Evolutionary conservation across 2,888 invertebrate genomes (phyloP).

Genomic region (Bhutanitis thaidina): DNA sequence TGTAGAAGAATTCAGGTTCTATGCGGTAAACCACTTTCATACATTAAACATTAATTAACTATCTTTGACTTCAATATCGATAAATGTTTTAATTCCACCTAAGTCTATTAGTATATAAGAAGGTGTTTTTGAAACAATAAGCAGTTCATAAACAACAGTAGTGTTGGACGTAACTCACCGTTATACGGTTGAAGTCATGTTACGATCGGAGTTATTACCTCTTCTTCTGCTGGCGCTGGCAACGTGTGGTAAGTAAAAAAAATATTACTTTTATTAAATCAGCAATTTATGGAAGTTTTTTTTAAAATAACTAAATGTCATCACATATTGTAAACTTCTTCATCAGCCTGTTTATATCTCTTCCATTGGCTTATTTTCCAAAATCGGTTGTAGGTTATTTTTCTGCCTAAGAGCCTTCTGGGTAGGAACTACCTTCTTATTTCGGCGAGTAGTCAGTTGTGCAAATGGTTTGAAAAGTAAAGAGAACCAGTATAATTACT

Average conservation of each 20-base stretch:
- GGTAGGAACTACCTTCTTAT: too few species aligned
- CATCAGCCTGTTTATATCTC: too few species aligned
- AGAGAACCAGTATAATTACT: too few species aligned
- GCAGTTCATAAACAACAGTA: slow-evolving; percentile 1
- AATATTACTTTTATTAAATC: too few species aligned
- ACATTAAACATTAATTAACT: slow-evolving; percentile 14
- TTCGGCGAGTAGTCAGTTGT: too few species aligned
- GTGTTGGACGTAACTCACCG: slow-evolving; percentile 1
- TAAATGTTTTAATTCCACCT: slow-evolving; percentile 1
- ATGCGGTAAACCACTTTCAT: not conserved
- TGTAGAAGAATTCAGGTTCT: too few species aligned
- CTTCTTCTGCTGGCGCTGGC: slow-evolving; percentile 33
- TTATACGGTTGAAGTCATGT: slow-evolving; percentile 21
- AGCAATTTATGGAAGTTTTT: too few species aligned
- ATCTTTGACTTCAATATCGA: slow-evolving; percentile 4
- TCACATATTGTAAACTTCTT: too few species aligned
- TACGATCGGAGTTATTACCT: slow-evolving; percentile 29
- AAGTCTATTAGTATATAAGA: slow-evolving; percentile 13
- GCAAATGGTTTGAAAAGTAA: too few species aligned
- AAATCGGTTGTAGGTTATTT: too few species aligned
- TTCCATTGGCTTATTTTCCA: too few species aligned
- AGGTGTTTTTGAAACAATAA: slow-evolving; percentile 4
- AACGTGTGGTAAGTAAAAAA: slow-evolving; percentile 39
- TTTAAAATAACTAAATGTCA: not conserved
- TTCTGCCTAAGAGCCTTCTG: too few species aligned